Percentiles rank a stretch among this genome's conserved stretches.
Evolutionary conservation across 2,113 vertebrate genomes (phyloP).

Genomic region (Poeciliopsis retropinna): DNA sequence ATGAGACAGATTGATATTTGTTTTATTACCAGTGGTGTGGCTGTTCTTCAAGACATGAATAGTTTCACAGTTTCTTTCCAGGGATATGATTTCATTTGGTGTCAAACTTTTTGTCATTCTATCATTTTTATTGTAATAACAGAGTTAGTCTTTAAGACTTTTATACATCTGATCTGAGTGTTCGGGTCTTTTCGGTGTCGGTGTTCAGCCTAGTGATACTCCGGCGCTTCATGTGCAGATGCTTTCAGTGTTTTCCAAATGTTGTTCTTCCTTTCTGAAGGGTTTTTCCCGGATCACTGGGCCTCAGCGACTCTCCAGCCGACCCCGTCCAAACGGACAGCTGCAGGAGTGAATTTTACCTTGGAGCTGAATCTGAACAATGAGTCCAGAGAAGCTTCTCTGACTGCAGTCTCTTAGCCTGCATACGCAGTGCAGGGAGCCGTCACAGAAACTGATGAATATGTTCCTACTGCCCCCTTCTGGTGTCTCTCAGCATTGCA

Average conservation of each 20-base stretch:
- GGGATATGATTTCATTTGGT: neutral
- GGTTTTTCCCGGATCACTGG: neutral
- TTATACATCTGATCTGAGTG: neutral
- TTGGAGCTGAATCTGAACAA: constrained; percentile 33
- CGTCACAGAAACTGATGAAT: constrained; percentile 8
- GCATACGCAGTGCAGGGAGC: constrained; percentile 69
- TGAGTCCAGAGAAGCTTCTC: constrained; percentile 36
- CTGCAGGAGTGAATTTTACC: constrained; percentile 25
- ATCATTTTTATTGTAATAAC: neutral
- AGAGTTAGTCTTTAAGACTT: neutral
- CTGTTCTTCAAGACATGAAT: neutral
- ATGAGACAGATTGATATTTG: too few relatives aligned
- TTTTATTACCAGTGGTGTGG: too few relatives aligned
- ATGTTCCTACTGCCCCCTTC: constrained; percentile 56
- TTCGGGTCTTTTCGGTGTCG: neutral
- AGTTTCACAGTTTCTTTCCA: neutral
- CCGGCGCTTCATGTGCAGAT: neutral
- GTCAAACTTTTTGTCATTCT: neutral
- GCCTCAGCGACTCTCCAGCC: neutral
- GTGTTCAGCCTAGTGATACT: neutral
- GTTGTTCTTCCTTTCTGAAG: neutral
- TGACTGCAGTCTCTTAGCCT: constrained; percentile 59
- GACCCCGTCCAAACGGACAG: constrained; percentile 6
- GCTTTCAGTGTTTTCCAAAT: neutral
- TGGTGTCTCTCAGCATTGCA: constrained; percentile 28